Base-by-base conservation (phyloP, 1,140 invertebrate genomes). In the Drosophila nannoptera region DNA sequence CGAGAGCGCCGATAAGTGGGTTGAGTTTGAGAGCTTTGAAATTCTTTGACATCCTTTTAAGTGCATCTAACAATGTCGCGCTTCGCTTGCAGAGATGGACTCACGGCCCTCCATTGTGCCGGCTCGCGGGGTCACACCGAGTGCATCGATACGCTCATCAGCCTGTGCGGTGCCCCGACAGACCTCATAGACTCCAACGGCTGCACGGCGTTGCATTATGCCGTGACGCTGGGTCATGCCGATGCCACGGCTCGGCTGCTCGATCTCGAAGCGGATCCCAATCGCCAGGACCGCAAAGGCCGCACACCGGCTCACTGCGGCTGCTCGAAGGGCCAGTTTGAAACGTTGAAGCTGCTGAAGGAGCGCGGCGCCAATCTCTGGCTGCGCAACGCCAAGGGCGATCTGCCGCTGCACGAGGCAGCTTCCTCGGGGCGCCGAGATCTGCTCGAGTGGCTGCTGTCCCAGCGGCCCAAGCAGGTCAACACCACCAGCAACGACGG, bases 181-280 rank as follows among this genome's bases (percentile, higher is more conserved):
- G 96, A 98, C 88, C 92, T 94, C 5, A 93, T 93, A 1, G 97
- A 99, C 88, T 94, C 93, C 9, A 97, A 98, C 82, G 97, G 97
- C 1, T 99, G 98, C 87, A 98, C 98, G 1, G 95, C 98, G 0
- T 89, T 99, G 2, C 99, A 99, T 90, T 99, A 99, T 89, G 96
- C 98, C 2, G 96, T 97, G 0, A 98, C 97, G 0, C 91, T 99
- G 50, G 97, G 98, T 0, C 98, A 99, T 88, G 96, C 96, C 0
- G 97, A 99, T 87, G 96, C 96, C 42, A 98, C 97, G 0, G 93
- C 95, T n/a, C 91, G 97, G 0, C 90, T 99, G 31, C 91, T 99
- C 2, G 94, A 96, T 68, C 93, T 96, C 52, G 97, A 96, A 4
- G 96, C 97, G 4, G 94, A 98, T 90, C 93, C 97, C 0, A 97